Base-by-base conservation (phyloP, 2,113 vertebrate species). In the Chauna torquata region DNA sequence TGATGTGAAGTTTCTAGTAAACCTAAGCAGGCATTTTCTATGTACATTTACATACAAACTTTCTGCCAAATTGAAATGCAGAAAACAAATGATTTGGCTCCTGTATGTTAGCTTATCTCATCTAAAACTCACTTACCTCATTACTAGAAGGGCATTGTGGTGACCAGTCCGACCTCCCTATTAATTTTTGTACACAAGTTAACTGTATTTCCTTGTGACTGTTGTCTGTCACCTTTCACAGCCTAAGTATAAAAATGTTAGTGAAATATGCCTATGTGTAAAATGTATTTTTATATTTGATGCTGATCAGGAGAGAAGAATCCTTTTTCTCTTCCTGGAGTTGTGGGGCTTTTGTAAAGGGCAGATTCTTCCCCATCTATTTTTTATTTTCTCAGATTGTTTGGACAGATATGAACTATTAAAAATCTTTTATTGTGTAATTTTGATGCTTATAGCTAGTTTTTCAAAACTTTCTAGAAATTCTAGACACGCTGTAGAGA, bases 1-100 rank as follows among this genome's bases (percentile, higher is more conserved):
- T 3, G 36, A 3, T 25, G 13, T 44, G 57, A 13, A 4, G 15
- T 6, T 19, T 4, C 34, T 4, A 2, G 23, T 15, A 36, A 23
- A 24, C 25, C 19, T 3, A 0, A 11, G 32, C 28, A 34, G 32
- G 23, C 8, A 0, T 18, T 61, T 23, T 6, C 57, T 9, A 3
- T 1, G 24, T 3, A 2, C 12, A 0, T 52, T 45, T 7, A 6
- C 11, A 0, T 4, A 3, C 1, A 6, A 7, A 34, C n/a, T 14
- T 22, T 2, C 58, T 47, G 68, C 28, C 38, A 7, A 18, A 24
- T 23, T 8, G 4, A 20, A 22, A 3, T 13, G 34, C 54, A 23
- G 61, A 27, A 27, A 15, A 47, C 13, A 7, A 50, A 3, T 23
- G 0, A 0, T 47, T 28, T 42, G 69, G 57, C 68, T 59, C 68